Conservation (phyloP, 2,113 vertebrate species). For the Hyperoodon ampullatus region DNA sequence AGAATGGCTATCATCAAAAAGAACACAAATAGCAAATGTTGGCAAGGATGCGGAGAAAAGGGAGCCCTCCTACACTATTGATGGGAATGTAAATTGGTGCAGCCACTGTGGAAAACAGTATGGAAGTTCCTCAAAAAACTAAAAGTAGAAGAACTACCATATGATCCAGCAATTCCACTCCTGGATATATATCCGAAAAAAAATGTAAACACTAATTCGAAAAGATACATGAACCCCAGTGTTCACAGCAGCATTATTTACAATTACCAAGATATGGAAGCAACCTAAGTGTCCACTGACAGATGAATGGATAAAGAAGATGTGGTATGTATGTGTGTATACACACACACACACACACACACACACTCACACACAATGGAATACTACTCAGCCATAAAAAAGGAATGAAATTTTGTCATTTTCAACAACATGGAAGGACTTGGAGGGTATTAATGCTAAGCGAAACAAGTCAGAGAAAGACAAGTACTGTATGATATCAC, state of each 20-base stretch:
- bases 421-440: not conserved
- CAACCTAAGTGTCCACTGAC: not conserved
- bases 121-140: not conserved
- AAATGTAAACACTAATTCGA: not conserved
- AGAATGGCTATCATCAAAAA: not conserved
- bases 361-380: not conserved
- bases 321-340: fast-evolving
- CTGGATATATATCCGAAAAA: not conserved
- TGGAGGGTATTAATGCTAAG: not conserved
- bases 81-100: fast-evolving
- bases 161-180: not conserved
- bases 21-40: not conserved
- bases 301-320: not conserved
- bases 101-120: not conserved
- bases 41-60: not conserved
- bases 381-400: not conserved
- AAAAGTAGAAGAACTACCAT: not conserved
- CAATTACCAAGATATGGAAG: not conserved
- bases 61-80: fast-evolving
- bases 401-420: not conserved
- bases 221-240: not conserved
- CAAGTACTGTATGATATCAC: not conserved
- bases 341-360: not conserved
- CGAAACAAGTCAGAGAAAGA: not conserved
- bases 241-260: not conserved